Percentiles rank a stretch among this genome's conserved stretches.
phyloP scores from a whole-genome alignment of 2,888 invertebrate genomes.

The Plagiodera versicolora region DNA sequence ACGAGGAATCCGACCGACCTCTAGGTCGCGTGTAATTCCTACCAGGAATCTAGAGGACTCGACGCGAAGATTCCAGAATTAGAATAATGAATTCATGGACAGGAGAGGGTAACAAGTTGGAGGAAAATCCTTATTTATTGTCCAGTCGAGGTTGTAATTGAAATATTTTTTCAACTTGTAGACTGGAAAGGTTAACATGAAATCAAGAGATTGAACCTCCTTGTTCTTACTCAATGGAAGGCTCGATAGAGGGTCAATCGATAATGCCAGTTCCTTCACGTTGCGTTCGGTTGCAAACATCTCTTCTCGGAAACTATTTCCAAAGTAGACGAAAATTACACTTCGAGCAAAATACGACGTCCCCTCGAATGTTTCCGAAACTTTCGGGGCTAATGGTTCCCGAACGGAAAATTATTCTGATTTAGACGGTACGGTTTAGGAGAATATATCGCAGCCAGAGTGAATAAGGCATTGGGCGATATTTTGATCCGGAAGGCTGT shows the following conservation, averaged over 20 bases:
- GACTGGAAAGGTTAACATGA: too few relatives aligned
- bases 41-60: slow-evolving; percentile 28
- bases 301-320: slow-evolving; percentile 6
- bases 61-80: not conserved
- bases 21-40: slow-evolving; percentile 35
- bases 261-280: not conserved
- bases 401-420: slow-evolving; percentile 36
- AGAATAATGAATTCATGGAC: not conserved
- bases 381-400: slow-evolving; percentile 29
- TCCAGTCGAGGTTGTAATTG: too few relatives aligned
- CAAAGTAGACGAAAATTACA: slow-evolving; percentile 10
- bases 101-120: not conserved
- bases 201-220: too few relatives aligned
- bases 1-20: slow-evolving; percentile 40
- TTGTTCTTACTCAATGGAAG: too few relatives aligned
- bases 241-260: not conserved
- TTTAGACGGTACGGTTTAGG: slow-evolving; percentile 27
- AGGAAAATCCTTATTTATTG: not conserved
- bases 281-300: not conserved
- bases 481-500: slow-evolving; percentile 6
- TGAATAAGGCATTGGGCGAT: slow-evolving; percentile 10
- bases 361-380: slow-evolving; percentile 17
- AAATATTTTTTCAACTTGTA: too few relatives aligned
- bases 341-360: slow-evolving; percentile 7
- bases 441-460: slow-evolving; percentile 21